phyloP scores from a whole-genome alignment of 2,113 vertebrate species.

The Periophthalmus modestus region DNA sequence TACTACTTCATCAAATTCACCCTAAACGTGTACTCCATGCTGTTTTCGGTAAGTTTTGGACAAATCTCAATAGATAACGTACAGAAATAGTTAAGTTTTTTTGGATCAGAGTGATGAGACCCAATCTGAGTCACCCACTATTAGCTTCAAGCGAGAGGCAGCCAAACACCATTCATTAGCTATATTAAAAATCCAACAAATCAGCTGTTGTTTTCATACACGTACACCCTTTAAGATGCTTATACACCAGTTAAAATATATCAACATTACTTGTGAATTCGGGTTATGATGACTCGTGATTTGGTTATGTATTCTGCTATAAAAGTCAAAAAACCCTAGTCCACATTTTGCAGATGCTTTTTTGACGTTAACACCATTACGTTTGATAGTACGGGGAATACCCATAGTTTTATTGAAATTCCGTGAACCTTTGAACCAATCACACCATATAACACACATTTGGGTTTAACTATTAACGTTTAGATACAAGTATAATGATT shows the following conservation, averaged over 20 bases:
- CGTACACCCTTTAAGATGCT: accelerated
- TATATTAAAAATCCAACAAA: neutral
- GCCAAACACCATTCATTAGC: constrained; percentile 15
- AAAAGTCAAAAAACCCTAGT: neutral
- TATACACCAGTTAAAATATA: neutral
- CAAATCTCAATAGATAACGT: neutral
- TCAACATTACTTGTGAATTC: neutral
- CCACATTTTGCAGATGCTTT: neutral
- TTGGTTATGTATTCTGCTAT: neutral
- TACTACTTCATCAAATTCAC: constrained; percentile 88
- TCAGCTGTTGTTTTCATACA: neutral
- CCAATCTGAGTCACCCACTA: constrained; percentile 13
- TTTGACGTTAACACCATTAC: no score
- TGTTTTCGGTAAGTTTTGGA: constrained; percentile 85
- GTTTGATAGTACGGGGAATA: neutral
- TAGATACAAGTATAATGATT: neutral
- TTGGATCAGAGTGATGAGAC: neutral
- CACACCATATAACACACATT: neutral
- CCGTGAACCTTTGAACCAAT: accelerated
- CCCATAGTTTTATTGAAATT: neutral
- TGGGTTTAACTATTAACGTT: accelerated
- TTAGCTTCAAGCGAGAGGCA: neutral
- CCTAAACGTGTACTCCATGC: constrained; percentile 83
- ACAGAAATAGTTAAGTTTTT: neutral
- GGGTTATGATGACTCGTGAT: no score